phyloP scores from a whole-genome alignment of 2,797 vertebrate species.

The Parotocinclus haroldoi region DNA sequence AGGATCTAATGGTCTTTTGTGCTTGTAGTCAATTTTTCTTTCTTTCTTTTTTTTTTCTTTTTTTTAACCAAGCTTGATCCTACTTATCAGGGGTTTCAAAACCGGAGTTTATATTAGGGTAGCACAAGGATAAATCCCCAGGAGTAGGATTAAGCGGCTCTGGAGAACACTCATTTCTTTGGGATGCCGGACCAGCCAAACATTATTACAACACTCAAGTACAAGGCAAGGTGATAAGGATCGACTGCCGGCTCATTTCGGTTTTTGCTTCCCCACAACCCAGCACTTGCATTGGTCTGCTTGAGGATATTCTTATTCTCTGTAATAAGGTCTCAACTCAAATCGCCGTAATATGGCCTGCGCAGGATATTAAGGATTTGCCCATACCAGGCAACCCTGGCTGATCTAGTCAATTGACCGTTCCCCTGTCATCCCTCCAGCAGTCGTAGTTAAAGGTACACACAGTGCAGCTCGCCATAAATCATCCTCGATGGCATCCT shows the following conservation, averaged over 20 bases:
- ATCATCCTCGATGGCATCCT: too few relatives aligned
- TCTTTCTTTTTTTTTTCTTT: too few relatives aligned
- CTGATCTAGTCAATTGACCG: too few relatives aligned
- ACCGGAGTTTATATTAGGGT: too few relatives aligned
- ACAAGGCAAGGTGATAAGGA: conserved; percentile 21
- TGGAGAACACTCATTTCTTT: conserved; percentile 11
- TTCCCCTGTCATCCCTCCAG: too few relatives aligned
- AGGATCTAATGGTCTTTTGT: conserved; percentile 9
- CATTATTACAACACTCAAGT: conserved; percentile 9
- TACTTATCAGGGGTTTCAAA: background rate
- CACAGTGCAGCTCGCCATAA: too few relatives aligned
- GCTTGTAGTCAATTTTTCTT: conserved; percentile 12
- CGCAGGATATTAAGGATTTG: conserved; percentile 62
- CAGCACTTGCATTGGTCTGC: conserved; percentile 60
- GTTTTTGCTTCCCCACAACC: conserved; percentile 46
- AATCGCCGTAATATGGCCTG: conserved; percentile 57
- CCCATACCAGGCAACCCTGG: conserved; percentile 15
- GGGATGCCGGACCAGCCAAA: conserved; percentile 1
- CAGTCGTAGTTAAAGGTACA: too few relatives aligned
- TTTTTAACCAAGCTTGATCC: too few relatives aligned
- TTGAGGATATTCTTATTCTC: conserved; percentile 58
- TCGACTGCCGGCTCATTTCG: conserved; percentile 47
- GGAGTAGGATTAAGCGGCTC: conserved; percentile 12
- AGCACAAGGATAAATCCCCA: conserved; percentile 2
- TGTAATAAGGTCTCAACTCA: conserved; percentile 60